phyloP scores from a whole-genome alignment of 2,888 invertebrate species.

The Erynnis tages region DNA sequence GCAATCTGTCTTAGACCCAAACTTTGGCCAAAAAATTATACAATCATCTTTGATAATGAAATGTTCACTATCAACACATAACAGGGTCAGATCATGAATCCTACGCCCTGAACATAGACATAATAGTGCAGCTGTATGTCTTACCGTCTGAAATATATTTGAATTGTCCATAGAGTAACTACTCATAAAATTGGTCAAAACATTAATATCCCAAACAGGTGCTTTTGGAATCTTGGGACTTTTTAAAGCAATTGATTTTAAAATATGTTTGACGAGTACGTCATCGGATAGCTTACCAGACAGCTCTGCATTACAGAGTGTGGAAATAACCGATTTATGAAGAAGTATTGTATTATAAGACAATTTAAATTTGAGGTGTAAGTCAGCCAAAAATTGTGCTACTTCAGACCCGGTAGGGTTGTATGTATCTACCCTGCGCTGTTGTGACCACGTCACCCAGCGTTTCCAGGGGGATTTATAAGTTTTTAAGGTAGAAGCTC shows the following conservation, averaged over 20 bases:
- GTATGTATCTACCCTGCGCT: background rate
- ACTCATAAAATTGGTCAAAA: background rate
- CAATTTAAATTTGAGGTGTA: slow-evolving; percentile 26
- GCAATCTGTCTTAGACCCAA: slow-evolving; percentile 19
- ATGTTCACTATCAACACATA: slow-evolving; percentile 1
- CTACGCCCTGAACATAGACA: background rate
- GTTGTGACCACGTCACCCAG: slow-evolving; percentile 19
- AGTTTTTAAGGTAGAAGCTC: slow-evolving; percentile 19
- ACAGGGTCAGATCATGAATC: background rate
- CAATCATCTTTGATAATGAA: background rate
- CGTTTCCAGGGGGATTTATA: slow-evolving; percentile 22
- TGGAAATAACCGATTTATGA: slow-evolving; percentile 32
- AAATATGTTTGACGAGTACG: slow-evolving; percentile 27
- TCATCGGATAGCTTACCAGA: slow-evolving; percentile 24
- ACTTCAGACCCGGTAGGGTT: slow-evolving; percentile 11
- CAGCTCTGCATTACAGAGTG: slow-evolving; percentile 27
- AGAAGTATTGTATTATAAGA: slow-evolving; percentile 32
- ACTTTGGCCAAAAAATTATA: slow-evolving; percentile 15
- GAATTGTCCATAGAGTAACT: background rate
- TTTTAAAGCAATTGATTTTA: slow-evolving; percentile 27
- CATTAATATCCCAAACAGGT: slow-evolving; percentile 8
- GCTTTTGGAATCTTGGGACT: slow-evolving; percentile 4
- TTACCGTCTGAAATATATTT: background rate
- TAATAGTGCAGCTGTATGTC: background rate
- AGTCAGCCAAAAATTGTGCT: slow-evolving; percentile 24